These are phyloP conservation scores for Orientallactaga bullata DNA, from an alignment of 2,113 vertebrate genomes.

Conservation along the genomic window DNA sequence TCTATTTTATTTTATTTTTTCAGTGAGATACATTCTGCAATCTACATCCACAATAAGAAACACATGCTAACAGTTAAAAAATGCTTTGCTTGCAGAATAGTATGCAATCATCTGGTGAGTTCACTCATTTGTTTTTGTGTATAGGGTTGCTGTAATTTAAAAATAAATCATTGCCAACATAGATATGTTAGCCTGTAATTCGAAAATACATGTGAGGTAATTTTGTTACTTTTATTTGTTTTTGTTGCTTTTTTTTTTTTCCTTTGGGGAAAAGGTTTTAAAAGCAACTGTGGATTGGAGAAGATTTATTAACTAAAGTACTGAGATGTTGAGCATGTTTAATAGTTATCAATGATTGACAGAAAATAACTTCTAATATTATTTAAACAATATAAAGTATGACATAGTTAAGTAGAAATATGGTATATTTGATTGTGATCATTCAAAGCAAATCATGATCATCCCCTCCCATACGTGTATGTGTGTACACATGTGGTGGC, in stretches of 20 bases:
- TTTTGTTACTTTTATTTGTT: slow-evolving; percentile 17
- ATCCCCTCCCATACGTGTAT: too few species aligned
- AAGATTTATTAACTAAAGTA: neutral
- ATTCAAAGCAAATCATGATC: neutral
- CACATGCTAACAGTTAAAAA: neutral
- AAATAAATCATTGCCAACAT: slow-evolving; percentile 8
- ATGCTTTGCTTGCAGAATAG: neutral
- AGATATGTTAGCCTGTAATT: neutral
- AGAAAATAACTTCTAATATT: neutral
- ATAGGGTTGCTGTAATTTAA: slow-evolving; percentile 18
- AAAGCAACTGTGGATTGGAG: neutral
- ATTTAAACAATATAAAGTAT: slow-evolving; percentile 21
- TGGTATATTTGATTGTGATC: neutral
- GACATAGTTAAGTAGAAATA: neutral
- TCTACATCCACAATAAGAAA: neutral
- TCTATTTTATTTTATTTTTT: neutral
- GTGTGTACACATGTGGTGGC: too few species aligned
- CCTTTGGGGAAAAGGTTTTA: neutral
- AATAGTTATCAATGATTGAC: neutral
- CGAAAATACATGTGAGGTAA: neutral
- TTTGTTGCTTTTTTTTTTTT: neutral
- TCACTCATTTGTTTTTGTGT: neutral
- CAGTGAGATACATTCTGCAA: neutral
- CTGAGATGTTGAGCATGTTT: neutral
- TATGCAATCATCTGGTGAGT: neutral